These are phyloP conservation scores for Stenodema calcarata DNA, from an alignment of 2,888 invertebrate species.

Conservation along the genomic window DNA sequence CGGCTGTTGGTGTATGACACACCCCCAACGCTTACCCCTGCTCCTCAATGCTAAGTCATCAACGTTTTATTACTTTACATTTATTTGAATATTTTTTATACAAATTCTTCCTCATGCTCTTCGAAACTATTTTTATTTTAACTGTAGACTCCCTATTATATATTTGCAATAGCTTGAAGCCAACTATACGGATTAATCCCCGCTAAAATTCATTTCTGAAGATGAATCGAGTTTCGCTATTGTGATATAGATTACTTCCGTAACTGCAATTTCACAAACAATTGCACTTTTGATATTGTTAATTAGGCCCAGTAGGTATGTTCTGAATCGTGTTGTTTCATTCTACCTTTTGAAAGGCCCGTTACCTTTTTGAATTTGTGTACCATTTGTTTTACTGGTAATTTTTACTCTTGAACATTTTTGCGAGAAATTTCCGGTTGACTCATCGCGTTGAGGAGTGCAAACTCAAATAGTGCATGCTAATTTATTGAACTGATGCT, in stretches of 20 bases:
- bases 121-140: not conserved
- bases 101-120: not conserved
- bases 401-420: not conserved
- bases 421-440: not conserved
- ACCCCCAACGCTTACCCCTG: not conserved
- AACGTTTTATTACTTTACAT: not conserved
- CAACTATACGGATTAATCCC: no score
- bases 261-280: not conserved
- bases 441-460: not conserved
- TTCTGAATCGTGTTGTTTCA: not conserved
- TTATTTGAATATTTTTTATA: not conserved
- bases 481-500: not conserved
- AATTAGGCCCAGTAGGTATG: not conserved
- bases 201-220: no score
- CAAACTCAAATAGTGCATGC: not conserved
- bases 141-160: not conserved
- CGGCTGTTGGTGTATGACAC: not conserved
- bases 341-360: no score
- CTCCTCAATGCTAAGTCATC: constrained; percentile 22
- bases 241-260: not conserved
- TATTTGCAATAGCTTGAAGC: no score
- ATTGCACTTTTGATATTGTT: no score
- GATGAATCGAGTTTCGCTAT: not conserved
- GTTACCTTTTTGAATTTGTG: no score
- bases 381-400: not conserved